phyloP scores from a whole-genome alignment of 2,113 vertebrate species.

The Serilophus lunatus region DNA sequence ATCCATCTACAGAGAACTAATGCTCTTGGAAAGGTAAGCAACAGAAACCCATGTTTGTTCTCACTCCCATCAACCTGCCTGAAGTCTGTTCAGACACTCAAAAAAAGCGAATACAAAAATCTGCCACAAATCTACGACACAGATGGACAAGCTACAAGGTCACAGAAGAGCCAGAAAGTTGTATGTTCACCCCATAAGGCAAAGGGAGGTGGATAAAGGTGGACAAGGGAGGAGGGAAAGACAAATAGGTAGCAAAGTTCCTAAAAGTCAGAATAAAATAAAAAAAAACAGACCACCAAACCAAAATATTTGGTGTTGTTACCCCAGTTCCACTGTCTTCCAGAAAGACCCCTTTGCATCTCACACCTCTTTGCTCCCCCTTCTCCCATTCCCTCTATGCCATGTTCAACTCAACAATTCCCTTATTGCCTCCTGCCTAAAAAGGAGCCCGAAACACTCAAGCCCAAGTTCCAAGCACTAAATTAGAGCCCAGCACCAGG shows the following conservation, averaged over 20 bases:
- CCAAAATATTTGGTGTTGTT: not conserved
- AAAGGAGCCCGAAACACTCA: not conserved
- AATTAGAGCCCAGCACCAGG: not conserved
- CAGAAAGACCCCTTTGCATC: not conserved
- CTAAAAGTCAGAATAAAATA: not conserved
- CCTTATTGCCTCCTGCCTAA: fast-evolving
- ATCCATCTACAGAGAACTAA: not conserved
- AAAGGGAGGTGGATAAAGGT: not conserved
- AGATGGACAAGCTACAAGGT: fast-evolving
- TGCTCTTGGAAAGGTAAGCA: not conserved
- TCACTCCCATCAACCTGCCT: not conserved
- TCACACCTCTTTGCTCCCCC: not conserved
- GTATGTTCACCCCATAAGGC: fast-evolving
- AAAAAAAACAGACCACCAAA: not conserved
- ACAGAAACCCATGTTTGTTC: not conserved
- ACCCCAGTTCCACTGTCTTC: not conserved
- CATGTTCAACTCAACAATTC: fast-evolving
- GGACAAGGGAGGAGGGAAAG: not conserved
- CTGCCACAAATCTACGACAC: not conserved
- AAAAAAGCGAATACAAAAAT: not conserved
- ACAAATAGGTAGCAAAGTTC: not conserved
- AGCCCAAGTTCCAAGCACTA: not conserved
- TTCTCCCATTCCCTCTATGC: not conserved
- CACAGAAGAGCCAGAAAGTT: not conserved
- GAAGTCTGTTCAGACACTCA: too few relatives aligned